Conservation (phyloP, 2,113 vertebrate genomes). For the Sinocyclocheilus anophthalmus region DNA sequence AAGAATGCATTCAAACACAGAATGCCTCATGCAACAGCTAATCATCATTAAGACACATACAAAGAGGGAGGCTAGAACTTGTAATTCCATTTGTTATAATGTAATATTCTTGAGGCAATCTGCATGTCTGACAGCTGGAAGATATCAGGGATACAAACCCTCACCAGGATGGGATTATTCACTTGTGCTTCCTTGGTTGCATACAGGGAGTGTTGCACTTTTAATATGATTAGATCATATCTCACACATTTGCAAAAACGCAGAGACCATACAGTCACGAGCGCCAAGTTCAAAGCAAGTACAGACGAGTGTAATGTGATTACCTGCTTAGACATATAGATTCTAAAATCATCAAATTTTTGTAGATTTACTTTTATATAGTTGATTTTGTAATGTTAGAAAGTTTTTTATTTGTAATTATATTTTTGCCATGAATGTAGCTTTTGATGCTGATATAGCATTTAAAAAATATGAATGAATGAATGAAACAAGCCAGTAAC, state of each 20-base stretch:
- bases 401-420: neutral
- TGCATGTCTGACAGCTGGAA: conserved; percentile 38
- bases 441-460: neutral
- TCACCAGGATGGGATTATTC: conserved; percentile 7
- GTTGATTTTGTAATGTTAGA: neutral
- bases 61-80: neutral
- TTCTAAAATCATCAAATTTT: neutral
- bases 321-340: conserved; percentile 3
- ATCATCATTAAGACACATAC: conserved; percentile 14
- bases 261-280: neutral
- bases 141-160: conserved; percentile 27
- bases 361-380: neutral
- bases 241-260: conserved; percentile 41
- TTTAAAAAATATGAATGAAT: neutral
- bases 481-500: no score
- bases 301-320: conserved; percentile 13
- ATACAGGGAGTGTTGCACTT: conserved; percentile 18
- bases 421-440: neutral
- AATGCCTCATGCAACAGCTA: neutral
- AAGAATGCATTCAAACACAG: neutral
- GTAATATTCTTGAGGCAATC: conserved; percentile 19
- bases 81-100: conserved; percentile 40
- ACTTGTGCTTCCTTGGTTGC: neutral
- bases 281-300: conserved; percentile 40
- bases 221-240: conserved; percentile 57